Conservation (phyloP, 2,113 vertebrate genomes). For the Pterocles gutturalis region DNA sequence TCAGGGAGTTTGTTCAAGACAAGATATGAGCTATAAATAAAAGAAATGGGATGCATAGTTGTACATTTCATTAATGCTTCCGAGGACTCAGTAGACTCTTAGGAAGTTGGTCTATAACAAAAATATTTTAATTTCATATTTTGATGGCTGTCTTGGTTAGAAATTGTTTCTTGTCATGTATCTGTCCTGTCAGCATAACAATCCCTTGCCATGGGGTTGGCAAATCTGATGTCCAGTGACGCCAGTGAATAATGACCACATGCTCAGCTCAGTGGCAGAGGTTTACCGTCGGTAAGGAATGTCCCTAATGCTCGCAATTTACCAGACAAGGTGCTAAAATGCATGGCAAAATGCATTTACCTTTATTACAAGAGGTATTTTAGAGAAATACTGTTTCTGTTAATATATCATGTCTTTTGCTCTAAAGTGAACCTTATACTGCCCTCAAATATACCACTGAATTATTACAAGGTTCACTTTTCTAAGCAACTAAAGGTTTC, state of each 20-base stretch:
- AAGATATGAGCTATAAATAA: neutral
- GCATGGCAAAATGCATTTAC: neutral
- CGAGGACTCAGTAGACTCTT: neutral
- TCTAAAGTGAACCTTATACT: neutral
- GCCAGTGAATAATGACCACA: neutral
- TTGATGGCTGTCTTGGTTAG: neutral
- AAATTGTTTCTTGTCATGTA: neutral
- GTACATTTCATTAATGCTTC: neutral
- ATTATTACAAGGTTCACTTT: neutral
- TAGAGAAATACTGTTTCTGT: neutral
- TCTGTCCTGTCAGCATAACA: neutral
- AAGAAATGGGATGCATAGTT: neutral
- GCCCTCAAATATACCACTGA: neutral
- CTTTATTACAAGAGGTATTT: neutral
- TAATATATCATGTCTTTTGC: neutral
- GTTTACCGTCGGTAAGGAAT: neutral
- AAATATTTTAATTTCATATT: neutral
- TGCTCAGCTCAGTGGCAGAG: neutral
- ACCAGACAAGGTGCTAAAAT: neutral
- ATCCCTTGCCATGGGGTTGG: neutral
- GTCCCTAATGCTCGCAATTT: accelerated
- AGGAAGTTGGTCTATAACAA: neutral
- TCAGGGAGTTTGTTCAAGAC: neutral
- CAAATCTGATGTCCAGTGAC: neutral
- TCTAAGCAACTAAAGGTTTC: neutral